Percentiles rank a stretch among this genome's conserved stretches.
phyloP scores from a whole-genome alignment of 2,888 invertebrate species.

The Apamea epomidion region DNA sequence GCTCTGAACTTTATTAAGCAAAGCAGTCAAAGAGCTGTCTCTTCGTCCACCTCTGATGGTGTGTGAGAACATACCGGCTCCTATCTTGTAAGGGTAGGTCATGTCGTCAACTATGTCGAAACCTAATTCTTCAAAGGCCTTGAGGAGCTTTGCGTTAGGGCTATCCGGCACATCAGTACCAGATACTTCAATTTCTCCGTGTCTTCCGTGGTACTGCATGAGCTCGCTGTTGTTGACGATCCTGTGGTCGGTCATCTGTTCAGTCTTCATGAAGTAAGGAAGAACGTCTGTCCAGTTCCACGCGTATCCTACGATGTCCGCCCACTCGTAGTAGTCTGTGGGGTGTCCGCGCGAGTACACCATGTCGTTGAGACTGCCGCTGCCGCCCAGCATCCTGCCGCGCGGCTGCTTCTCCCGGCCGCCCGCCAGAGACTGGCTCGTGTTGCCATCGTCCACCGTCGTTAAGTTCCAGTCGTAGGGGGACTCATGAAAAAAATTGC shows the following conservation, averaged over 20 bases:
- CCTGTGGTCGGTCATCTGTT: conserved; percentile 79
- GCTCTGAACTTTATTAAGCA: conserved; percentile 73
- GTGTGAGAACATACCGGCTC: conserved; percentile 83
- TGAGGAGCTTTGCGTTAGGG: conserved; percentile 74
- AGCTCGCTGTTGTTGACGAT: conserved; percentile 76
- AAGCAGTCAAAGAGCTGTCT: conserved; percentile 78
- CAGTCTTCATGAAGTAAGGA: conserved; percentile 82
- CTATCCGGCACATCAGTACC: conserved; percentile 67
- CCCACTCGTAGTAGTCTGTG: conserved; percentile 84
- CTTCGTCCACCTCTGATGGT: conserved; percentile 79
- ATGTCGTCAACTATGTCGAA: conserved; percentile 81
- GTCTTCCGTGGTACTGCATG: conserved; percentile 75
- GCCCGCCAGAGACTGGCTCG: conserved; percentile 77
- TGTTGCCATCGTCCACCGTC: conserved; percentile 73
- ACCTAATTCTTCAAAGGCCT: conserved; percentile 80
- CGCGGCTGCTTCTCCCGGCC: conserved; percentile 81
- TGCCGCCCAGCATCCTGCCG: conserved; percentile 83
- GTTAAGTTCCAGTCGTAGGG: conserved; percentile 85
- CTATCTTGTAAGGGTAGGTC: conserved; percentile 80
- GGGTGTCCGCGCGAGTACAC: conserved; percentile 84
- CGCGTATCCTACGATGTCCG: conserved; percentile 69
- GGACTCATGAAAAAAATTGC: conserved; percentile 70
- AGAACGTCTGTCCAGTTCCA: conserved; percentile 83
- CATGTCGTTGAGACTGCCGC: conserved; percentile 84
- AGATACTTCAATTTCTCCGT: conserved; percentile 82